Base-by-base conservation (phyloP, 2,797 vertebrate genomes). In the Sarcophilus harrisii region DNA sequence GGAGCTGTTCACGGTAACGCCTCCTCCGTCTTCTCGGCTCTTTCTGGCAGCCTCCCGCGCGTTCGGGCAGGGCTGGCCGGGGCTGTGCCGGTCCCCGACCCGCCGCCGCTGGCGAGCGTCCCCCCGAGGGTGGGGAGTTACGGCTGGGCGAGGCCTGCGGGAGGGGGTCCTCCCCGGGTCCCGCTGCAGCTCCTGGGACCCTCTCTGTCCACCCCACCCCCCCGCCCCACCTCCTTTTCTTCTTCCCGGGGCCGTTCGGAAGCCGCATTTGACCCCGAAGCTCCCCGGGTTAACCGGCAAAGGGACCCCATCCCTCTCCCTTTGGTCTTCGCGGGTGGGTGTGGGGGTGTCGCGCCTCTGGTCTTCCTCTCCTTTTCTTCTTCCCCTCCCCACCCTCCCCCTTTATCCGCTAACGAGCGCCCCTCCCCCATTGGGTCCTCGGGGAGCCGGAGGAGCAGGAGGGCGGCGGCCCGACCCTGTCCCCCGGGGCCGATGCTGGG, bases 1-100 rank as follows among this genome's bases (percentile, higher is more conserved):
- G 12, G 91, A 95, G 94, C 93, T 55, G 32, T 92, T 55, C 92
- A 97, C 90, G 98, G 98, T 97, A 98, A 97, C 92, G 92, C 93
- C 95, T 92, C 54, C 38, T 66, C 55, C 92, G 90, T 32, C 27
- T 49, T 73, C 90, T 54, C 13, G 60, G 62, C 32, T 14, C 66
- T 66, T 32, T 14, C 73, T 62, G 92, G 5, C 91, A 91, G 95
- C 62, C 94, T 90, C 93, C 38, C 45, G 24, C 66, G 91, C 30
- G 52, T 90, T 93, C 0, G 54, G 87, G 73, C 89, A 27, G 73
- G 95, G 96, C 96, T 93, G 73, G 60, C 94, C 24, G 2, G 57
- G 95, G 91, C 94, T 92, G 81, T 96, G 95, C 96, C 29, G 45
- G 96, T 49, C 9, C n/a, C 73, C 16, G n/a, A 38, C n/a, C 18